Evolutionary conservation across 2,113 vertebrate species (phyloP).

Genomic region (Arizona elegans): DNA sequence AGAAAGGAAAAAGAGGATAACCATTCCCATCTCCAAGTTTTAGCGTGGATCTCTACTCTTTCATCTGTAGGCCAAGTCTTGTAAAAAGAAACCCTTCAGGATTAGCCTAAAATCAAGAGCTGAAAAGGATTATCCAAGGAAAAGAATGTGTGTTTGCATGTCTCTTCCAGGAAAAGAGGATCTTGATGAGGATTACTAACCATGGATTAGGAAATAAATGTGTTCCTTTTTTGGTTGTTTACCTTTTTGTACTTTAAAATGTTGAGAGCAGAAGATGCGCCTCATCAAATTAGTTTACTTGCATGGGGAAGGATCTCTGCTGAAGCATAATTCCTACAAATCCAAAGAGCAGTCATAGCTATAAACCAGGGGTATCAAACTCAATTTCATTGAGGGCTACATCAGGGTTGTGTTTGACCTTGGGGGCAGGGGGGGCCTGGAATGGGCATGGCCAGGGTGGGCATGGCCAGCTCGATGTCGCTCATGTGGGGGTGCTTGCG

Average conservation of each 20-base stretch:
- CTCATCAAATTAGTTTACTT: conserved; percentile 13
- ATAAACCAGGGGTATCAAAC: not conserved
- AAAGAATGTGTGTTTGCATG: conserved; percentile 20
- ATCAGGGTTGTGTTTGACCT: too few species aligned
- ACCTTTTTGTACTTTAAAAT: not conserved
- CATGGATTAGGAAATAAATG: conserved; percentile 24
- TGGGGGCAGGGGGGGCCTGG: too few species aligned
- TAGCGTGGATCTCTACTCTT: conserved; percentile 47
- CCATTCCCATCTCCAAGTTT: conserved; percentile 47
- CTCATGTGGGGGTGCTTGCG: too few species aligned
- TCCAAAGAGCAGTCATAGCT: not conserved
- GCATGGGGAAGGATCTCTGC: conserved; percentile 7
- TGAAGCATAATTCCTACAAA: conserved; percentile 39
- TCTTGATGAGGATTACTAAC: conserved; percentile 29
- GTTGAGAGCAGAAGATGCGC: not conserved
- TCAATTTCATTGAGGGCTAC: too few species aligned
- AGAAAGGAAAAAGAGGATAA: conserved; percentile 48
- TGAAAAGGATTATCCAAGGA: conserved; percentile 45
- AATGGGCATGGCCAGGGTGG: too few species aligned
- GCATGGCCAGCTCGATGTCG: too few species aligned
- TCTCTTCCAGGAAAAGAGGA: conserved; percentile 32
- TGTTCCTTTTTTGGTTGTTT: conserved; percentile 15
- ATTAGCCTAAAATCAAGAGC: conserved; percentile 45
- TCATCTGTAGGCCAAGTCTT: conserved; percentile 34
- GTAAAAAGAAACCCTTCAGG: conserved; percentile 48